These are phyloP conservation scores for Dastarcus helophoroides DNA, from an alignment of 2,888 invertebrate species.

Conservation along the genomic window DNA sequence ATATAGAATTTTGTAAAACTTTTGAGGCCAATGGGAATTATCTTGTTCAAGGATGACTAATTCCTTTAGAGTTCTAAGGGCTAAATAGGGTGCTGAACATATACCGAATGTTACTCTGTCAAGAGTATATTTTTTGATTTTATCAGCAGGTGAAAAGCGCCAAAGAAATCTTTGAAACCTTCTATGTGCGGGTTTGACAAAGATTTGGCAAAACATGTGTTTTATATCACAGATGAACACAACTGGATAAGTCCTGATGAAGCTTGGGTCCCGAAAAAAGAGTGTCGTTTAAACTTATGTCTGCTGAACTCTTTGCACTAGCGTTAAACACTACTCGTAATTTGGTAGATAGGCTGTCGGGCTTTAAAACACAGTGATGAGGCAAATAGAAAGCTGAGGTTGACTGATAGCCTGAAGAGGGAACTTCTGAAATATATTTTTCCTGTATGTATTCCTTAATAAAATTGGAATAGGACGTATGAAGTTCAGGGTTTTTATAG, in stretches of 20 bases:
- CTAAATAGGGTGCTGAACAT: conserved; percentile 6
- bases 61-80: conserved; percentile 4
- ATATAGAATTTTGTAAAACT: conserved; percentile 5
- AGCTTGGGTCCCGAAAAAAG: conserved; percentile 7
- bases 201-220: conserved; percentile 5
- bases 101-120: conserved; percentile 5
- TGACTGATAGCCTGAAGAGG: too few species aligned
- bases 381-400: conserved; percentile 8
- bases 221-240: conserved; percentile 7
- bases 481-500: conserved; percentile 2
- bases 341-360: conserved; percentile 5
- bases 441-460: conserved; percentile 3
- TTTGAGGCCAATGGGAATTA: conserved; percentile 4
- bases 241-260: conserved; percentile 7
- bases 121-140: conserved; percentile 4
- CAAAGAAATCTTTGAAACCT: conserved; percentile 7
- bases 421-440: conserved; percentile 5
- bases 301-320: conserved; percentile 5
- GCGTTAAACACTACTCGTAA: conserved; percentile 7
- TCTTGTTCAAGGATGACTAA: conserved; percentile 3
- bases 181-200: conserved; percentile 2
- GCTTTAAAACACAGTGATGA: conserved; percentile 5
- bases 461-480: conserved; percentile 4
- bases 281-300: conserved; percentile 6
- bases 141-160: conserved; percentile 5